These are phyloP conservation scores for Macrochelys suwanniensis DNA, from an alignment of 2,797 vertebrate genomes.

Conservation along the genomic window DNA sequence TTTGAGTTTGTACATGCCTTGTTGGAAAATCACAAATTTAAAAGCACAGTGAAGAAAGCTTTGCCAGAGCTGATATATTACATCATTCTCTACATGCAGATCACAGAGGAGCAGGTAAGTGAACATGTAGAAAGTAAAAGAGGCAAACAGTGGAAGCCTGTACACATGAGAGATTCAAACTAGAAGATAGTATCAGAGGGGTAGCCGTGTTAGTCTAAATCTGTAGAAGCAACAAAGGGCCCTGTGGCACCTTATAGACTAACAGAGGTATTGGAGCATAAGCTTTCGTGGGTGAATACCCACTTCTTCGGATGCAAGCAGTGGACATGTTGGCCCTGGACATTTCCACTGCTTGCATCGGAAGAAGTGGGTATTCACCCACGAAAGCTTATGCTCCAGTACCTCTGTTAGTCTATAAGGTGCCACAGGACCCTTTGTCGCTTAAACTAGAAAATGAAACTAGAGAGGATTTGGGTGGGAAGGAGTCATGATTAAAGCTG, in stretches of 20 bases:
- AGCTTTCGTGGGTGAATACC: too few species aligned
- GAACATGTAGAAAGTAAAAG: slow-evolving; percentile 1
- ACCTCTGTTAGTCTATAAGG: too few species aligned
- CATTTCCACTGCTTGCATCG: too few species aligned
- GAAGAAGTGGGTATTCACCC: too few species aligned
- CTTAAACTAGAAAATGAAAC: background rate
- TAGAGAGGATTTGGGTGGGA: background rate
- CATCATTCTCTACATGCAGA: slow-evolving; percentile 99
- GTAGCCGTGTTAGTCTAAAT: too few species aligned
- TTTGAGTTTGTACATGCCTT: slow-evolving; percentile 99
- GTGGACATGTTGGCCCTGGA: too few species aligned
- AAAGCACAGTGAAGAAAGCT: slow-evolving; percentile 97
- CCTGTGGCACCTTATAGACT: too few species aligned
- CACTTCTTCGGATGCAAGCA: too few species aligned
- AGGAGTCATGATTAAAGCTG: background rate
- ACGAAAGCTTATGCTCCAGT: too few species aligned
- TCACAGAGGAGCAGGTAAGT: slow-evolving; percentile 97
- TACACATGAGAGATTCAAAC: background rate
- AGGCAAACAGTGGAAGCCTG: background rate
- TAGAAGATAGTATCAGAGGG: background rate
- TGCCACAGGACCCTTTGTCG: too few species aligned
- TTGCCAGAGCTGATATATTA: slow-evolving; percentile 98
- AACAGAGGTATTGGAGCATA: too few species aligned
- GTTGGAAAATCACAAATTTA: slow-evolving; percentile 97
- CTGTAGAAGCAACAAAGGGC: too few species aligned